Conservation (phyloP, 2,113 vertebrate genomes). For the Cinclus mexicanus region DNA sequence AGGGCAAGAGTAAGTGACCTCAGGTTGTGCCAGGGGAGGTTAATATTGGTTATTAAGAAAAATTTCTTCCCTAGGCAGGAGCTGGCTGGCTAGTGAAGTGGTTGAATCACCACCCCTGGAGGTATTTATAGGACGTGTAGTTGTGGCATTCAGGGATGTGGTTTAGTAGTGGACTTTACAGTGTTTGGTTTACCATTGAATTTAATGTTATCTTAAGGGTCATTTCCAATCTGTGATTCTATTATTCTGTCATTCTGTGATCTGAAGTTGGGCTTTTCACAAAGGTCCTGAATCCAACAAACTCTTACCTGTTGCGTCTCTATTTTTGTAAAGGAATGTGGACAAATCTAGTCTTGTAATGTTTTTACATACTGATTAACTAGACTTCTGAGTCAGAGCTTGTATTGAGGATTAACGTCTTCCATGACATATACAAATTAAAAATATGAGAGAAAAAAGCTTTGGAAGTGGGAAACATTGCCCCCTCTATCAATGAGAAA, state of each 20-base stretch:
- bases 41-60: not conserved
- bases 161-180: not conserved
- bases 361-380: not conserved
- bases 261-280: not conserved
- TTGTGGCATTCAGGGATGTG: too few relatives aligned
- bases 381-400: not conserved
- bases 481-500: not conserved
- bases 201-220: not conserved
- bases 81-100: not conserved
- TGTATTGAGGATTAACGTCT: not conserved
- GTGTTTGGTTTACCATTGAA: not conserved
- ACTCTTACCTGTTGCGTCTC: not conserved
- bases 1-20: not conserved
- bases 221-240: not conserved
- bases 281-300: not conserved
- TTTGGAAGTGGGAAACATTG: not conserved
- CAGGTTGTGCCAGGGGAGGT: not conserved
- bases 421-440: not conserved
- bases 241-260: not conserved
- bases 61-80: not conserved
- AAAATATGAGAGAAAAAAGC: not conserved
- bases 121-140: not conserved
- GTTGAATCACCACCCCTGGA: not conserved
- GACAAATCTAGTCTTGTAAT: not conserved
- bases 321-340: not conserved